Base-by-base conservation (phyloP, 2,113 vertebrate species). In the Antigone vipio region DNA sequence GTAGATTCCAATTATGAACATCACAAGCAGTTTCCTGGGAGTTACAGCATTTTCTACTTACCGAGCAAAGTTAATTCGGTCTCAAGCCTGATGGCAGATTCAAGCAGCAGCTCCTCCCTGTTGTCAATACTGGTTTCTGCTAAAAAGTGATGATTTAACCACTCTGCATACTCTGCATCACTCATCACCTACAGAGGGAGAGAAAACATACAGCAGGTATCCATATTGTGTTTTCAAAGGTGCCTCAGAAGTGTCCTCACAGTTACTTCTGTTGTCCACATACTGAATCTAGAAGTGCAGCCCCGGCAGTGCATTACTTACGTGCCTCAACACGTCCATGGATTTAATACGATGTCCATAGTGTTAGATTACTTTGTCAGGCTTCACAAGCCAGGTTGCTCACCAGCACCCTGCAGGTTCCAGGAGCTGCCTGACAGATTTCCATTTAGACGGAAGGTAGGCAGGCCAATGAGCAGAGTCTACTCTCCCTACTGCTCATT, bases 51-150 rank as follows among this genome's bases (percentile, higher is more conserved):
- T 56, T 84, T 80, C 47, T 40, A 97, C 97, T 55, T 98, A 99
- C 99, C 99, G 12, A 99, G 97, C 80, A 99, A 97, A 6, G 98
- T 99, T 67, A 99, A 98, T 84, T 98, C 88, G 1, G 97, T 99
- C 97, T 99, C 99, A 93, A 99, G 97, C 60, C 95, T 98, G 92
- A 97, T 87, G 9, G 98, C 98, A 27, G 99, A 99, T 63, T 99
- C 98, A 67, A 98, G 96, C 64, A 99, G 96, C 55, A 99, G 96
- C 88, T 99, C 98, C 74, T 99, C 99, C 85, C 98, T 97, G 82
- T 98, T 98, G 94, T 99, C 99, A 62, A 99, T 99, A 97, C 98
- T 99, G 93, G 98, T 99, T 97, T 99, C 99, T 13, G 99, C 99
- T 96, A 98, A 89, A 95, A 98, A 97, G 47, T 98, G 99, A 32